Conservation (phyloP, 2,888 invertebrate species). For the Andrena trimmerana region DNA sequence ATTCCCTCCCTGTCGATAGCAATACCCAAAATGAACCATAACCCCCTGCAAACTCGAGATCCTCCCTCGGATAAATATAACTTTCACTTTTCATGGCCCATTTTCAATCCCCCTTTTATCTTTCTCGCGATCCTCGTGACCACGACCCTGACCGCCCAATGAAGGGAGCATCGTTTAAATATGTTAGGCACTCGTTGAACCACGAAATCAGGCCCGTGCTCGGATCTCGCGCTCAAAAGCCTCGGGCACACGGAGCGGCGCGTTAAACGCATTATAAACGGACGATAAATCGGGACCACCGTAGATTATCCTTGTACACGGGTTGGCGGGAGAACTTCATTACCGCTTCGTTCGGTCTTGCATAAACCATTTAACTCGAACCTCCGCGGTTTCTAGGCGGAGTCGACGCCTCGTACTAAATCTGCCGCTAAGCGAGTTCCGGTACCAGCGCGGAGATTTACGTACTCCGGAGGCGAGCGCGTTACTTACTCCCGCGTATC, state of each 20-base stretch:
- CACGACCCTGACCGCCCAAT: not conserved
- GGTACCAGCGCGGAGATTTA: constrained; percentile 79
- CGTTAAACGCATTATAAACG: constrained; percentile 78
- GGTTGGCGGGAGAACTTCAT: constrained; percentile 82
- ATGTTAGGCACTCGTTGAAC: constrained; percentile 39
- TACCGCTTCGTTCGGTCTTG: constrained; percentile 84
- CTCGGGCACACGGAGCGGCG: constrained; percentile 27
- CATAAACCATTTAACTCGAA: constrained; percentile 85
- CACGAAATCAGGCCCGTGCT: constrained; percentile 51
- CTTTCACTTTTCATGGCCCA: too few species aligned
- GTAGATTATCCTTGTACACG: constrained; percentile 81
- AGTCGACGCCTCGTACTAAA: constrained; percentile 81
- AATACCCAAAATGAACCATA: too few species aligned
- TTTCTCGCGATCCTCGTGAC: not conserved
- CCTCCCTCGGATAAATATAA: too few species aligned
- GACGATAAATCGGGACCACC: constrained; percentile 82
- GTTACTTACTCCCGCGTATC: constrained; percentile 65
- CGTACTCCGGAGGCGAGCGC: constrained; percentile 73
- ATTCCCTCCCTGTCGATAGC: too few species aligned
- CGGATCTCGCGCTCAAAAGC: constrained; percentile 46
- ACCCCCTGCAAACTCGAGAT: too few species aligned
- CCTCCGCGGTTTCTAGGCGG: constrained; percentile 83
- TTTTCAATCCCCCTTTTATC: too few species aligned
- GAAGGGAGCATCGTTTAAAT: constrained; percentile 28
- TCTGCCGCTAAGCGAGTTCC: constrained; percentile 81